Conservation (phyloP, 2,113 vertebrate species). For the Platysternon megacephalum region DNA sequence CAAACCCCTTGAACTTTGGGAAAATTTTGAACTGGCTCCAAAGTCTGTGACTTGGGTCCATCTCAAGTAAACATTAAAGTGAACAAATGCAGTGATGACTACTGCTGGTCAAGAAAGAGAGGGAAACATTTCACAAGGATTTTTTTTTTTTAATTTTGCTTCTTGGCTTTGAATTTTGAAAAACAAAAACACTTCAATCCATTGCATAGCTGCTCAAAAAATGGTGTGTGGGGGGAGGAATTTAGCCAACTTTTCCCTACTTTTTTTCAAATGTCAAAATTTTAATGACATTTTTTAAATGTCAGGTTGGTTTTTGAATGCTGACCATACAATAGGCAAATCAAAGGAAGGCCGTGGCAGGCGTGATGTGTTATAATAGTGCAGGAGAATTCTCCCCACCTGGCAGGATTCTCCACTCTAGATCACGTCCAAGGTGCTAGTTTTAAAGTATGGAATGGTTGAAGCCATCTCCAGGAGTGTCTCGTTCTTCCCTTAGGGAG, state of each 20-base stretch:
- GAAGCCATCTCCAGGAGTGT: neutral
- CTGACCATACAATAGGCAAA: accelerated
- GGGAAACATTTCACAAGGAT: neutral
- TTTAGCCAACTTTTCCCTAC: neutral
- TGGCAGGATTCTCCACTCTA: neutral
- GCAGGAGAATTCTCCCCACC: neutral
- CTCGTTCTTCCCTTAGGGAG: neutral
- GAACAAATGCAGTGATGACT: neutral
- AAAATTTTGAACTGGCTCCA: neutral
- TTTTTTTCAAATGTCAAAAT: neutral
- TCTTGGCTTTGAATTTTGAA: neutral
- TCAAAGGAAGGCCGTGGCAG: neutral
- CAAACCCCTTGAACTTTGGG: neutral
- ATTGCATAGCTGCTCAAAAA: neutral
- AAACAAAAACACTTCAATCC: neutral
- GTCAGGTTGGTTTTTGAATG: neutral
- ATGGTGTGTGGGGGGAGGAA: neutral
- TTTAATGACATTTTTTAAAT: neutral
- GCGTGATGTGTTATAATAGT: constrained; percentile 50
- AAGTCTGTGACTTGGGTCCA: neutral
- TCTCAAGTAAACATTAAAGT: neutral
- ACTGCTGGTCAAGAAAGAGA: neutral
- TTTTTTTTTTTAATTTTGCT: neutral
- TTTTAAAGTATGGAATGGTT: neutral
- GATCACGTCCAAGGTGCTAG: neutral